Evolutionary conservation across 92 coral and sea anemone genomes (phyloP), one percentile per base, ranked within the genome.

Genomic region (Phymanthus crucifer): DNA sequence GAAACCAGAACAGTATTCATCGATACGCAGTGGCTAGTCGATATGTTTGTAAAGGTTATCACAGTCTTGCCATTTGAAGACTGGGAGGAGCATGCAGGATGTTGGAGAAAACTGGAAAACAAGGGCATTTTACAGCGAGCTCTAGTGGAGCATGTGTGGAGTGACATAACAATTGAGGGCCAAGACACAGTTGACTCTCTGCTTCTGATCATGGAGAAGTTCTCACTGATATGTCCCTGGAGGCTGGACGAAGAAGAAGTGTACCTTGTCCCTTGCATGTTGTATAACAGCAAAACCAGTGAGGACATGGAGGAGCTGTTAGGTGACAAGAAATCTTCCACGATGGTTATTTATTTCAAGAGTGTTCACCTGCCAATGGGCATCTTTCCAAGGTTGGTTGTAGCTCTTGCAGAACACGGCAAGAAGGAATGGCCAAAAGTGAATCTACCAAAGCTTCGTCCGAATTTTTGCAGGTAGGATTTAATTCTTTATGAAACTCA

Each of bases 21-120:
- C 19, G 83, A 88, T 52, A 78, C 85, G 8, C 87, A 74, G 58
- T 91, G 94, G 92, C 61, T 91, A 54, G 79, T 88, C 29, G 84
- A 91, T 71, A 38, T 88, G 37, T 75, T 91, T n/a, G 86, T 80
- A 12, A 45, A 83, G 29, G 83, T 91, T n/a, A 82, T 91, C 46
- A 91, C 94, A 0, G 87, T 88, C 26, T 72, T 74, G 65, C 83
- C 86, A 6, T 40, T 52, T 61, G 72, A 76, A 23, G 11, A 65
- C 0, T 48, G 40, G 7, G 36, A 68, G 40, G 69, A 67, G 34
- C n/a, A 56, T 9, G 67, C 54, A 0, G 34, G 0, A 32, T 26
- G 3, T 83, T 87, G 91, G 13, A 23, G 3, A 48, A 75, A 65
- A 47, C 91, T 87, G 36, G 85, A 83, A 66, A 57, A 36, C 9